Percentiles rank a stretch among this genome's conserved stretches.
These are phyloP conservation scores for Serinus canaria DNA, from an alignment of 2,113 vertebrate species.

Conservation along the genomic window DNA sequence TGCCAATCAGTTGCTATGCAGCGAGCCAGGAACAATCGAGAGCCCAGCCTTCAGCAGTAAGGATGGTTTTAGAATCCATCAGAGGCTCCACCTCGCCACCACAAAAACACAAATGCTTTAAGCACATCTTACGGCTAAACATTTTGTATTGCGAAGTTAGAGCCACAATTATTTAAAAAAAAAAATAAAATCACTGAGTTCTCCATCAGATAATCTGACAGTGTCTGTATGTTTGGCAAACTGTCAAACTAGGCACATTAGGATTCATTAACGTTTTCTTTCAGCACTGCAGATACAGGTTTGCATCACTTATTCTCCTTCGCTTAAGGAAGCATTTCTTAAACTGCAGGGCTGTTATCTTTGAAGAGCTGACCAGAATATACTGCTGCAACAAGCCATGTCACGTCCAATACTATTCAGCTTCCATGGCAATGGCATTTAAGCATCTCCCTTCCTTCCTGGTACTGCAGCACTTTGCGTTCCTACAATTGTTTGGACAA, in stretches of 20 bases:
- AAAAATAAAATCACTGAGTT: background rate
- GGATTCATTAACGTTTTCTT: background rate
- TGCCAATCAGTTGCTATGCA: background rate
- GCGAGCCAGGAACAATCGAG: background rate
- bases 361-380: background rate
- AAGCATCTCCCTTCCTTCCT: background rate
- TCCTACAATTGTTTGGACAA: background rate
- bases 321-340: background rate
- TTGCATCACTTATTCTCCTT: background rate
- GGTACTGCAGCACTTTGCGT: background rate
- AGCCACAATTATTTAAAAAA: background rate
- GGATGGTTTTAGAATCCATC: background rate
- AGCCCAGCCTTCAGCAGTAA: background rate
- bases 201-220: background rate
- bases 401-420: background rate
- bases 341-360: background rate
- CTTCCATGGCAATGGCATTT: conserved; percentile 26
- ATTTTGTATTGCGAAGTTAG: background rate
- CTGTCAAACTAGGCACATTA: background rate
- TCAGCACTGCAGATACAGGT: background rate
- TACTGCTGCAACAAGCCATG: background rate
- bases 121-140: background rate
- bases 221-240: background rate
- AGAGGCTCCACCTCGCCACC: background rate
- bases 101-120: background rate